A percentile compares a stretch with the other conserved stretches of the same genome.
Conservation (phyloP, 2,888 invertebrate species). For the Drosophila cracens region DNA sequence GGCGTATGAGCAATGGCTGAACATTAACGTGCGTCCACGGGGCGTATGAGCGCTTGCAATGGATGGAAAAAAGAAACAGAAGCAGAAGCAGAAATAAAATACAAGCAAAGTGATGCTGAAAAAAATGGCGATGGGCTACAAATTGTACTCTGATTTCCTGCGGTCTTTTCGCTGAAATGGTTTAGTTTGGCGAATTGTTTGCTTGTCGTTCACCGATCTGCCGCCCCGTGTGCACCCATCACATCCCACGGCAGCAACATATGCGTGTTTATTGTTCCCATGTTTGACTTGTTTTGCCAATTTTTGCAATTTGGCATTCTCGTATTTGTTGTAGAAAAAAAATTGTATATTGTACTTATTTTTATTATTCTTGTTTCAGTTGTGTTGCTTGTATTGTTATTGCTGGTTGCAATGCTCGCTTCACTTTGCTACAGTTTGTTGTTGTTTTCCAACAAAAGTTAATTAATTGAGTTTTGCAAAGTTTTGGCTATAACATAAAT, state of each 20-base stretch:
- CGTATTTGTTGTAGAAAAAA: slow-evolving; percentile 56
- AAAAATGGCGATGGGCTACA: slow-evolving; percentile 19
- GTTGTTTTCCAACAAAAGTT: slow-evolving; percentile 70
- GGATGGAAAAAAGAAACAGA: slow-evolving; percentile 3
- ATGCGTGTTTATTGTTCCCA: slow-evolving; percentile 20
- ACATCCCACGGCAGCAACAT: background rate
- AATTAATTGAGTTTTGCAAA: slow-evolving; percentile 81
- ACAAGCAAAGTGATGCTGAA: slow-evolving; percentile 14
- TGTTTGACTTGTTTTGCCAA: slow-evolving; percentile 47
- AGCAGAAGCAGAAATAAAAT: background rate
- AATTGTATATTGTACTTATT: slow-evolving; percentile 64
- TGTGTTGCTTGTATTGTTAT: slow-evolving; percentile 19
- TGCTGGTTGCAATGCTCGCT: slow-evolving; percentile 38
- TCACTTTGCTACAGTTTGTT: slow-evolving; percentile 45
- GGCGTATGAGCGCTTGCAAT: slow-evolving; percentile 54
- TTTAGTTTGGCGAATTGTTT: slow-evolving; percentile 63
- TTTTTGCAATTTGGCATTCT: slow-evolving; percentile 45
- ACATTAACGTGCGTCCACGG: slow-evolving; percentile 61
- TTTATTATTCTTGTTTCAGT: slow-evolving; percentile 46
- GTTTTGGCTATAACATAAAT: slow-evolving; percentile 77
- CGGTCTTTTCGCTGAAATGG: slow-evolving; percentile 58
- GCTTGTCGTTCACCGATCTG: slow-evolving; percentile 22
- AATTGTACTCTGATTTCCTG: slow-evolving; percentile 70
- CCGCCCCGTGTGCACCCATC: background rate
- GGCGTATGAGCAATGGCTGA: slow-evolving; percentile 69